Evolutionary conservation across 2,797 vertebrate genomes (phyloP).

Genomic region (Babyrousa celebensis): DNA sequence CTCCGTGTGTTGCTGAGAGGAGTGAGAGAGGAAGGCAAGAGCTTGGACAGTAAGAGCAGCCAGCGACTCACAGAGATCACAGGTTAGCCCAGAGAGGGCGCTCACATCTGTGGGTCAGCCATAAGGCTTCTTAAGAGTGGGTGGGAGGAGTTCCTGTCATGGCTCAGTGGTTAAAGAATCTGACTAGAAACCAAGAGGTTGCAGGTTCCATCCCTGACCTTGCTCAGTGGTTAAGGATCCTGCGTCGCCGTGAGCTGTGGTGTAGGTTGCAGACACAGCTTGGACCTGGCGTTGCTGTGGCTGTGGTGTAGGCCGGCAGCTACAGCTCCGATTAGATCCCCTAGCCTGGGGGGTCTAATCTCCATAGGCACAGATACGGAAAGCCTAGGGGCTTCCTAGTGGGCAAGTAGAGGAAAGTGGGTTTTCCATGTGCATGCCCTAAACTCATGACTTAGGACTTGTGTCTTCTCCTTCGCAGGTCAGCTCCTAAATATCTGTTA

Average conservation of each 20-base stretch:
- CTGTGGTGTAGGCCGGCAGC: no score
- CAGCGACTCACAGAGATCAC: background rate
- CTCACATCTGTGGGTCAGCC: rapidly evolving
- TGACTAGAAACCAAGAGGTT: no score
- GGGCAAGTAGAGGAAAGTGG: background rate
- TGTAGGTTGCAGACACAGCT: no score
- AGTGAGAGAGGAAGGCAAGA: background rate
- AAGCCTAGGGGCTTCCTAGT: background rate
- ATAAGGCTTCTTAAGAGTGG: background rate
- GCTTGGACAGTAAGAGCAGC: background rate
- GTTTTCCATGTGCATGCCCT: background rate
- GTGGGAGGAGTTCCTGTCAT: no score
- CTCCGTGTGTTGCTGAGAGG: no score
- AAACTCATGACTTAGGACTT: background rate
- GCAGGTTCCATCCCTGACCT: no score
- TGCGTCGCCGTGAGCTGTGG: no score
- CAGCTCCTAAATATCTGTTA: background rate
- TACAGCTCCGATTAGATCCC: no score
- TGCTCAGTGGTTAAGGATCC: no score
- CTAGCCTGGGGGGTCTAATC: no score
- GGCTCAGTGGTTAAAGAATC: no score
- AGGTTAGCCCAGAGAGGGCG: background rate
- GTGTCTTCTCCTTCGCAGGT: background rate
- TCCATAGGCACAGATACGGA: background rate
- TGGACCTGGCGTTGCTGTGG: no score